Conservation (phyloP, 2,888 invertebrate genomes). For the Argyra leucocephala region DNA sequence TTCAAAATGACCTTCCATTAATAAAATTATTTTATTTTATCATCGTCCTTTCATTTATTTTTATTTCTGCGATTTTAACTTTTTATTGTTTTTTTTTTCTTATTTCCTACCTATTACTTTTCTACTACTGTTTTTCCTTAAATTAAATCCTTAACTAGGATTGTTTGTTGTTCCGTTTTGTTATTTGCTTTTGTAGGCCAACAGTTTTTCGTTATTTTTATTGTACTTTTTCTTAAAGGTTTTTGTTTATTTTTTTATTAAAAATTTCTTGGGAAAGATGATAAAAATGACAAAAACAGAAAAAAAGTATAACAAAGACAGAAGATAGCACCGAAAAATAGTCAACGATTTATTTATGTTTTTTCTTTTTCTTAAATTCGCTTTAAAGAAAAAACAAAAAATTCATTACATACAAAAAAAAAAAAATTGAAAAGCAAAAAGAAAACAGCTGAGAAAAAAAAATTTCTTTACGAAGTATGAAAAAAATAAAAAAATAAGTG, state of each 20-base stretch:
- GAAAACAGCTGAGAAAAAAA: no score
- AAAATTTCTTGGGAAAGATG: neutral
- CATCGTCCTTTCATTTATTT: neutral
- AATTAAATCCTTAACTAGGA: conserved; percentile 6
- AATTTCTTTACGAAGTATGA: no score
- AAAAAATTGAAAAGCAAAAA: no score
- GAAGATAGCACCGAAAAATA: no score
- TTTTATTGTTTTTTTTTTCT: neutral
- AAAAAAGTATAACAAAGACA: no score
- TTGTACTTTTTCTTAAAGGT: no score
- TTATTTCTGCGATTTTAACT: neutral
- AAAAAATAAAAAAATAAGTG: no score
- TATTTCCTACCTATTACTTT: neutral
- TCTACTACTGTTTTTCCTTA: neutral
- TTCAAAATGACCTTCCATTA: conserved; percentile 6
- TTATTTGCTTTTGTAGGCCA: neutral
- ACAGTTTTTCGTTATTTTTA: neutral
- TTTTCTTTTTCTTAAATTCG: no score
- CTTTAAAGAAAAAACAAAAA: no score
- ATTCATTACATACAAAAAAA: no score
- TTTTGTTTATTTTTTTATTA: no score
- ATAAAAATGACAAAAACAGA: neutral
- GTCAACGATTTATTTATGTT: no score
- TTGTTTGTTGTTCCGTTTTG: neutral
- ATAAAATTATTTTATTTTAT: conserved; percentile 3